phyloP scores from a whole-genome alignment of 1,140 invertebrate species.

The Holcopasites calliopsidis region DNA sequence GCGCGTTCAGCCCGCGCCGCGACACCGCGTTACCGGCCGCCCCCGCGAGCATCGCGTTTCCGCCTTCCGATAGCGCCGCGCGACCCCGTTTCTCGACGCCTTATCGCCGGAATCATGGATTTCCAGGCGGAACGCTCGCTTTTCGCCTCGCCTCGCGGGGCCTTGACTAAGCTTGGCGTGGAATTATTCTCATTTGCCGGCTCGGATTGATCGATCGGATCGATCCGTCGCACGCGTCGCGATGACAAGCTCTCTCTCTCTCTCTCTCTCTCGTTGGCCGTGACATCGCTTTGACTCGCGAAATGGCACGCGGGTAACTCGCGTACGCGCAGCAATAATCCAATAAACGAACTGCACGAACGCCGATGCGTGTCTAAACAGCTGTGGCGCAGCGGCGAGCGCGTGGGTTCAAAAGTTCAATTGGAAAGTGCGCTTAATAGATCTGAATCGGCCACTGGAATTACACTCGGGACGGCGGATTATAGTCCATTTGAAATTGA shows the following conservation, averaged over 20 bases:
- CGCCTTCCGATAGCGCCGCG: slow-evolving; percentile 33
- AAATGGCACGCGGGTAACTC: slow-evolving; percentile 17
- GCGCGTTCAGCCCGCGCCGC: slow-evolving; percentile 22
- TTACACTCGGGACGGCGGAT: slow-evolving; percentile 44
- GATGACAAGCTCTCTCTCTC: no score
- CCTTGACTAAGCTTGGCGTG: neutral
- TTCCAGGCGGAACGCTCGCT: neutral
- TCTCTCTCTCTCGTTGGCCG: neutral
- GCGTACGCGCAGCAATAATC: slow-evolving; percentile 27
- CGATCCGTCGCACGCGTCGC: neutral
- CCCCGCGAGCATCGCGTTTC: slow-evolving; percentile 46
- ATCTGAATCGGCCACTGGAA: slow-evolving; percentile 35
- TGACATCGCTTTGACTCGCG: slow-evolving; percentile 10
- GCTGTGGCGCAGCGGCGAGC: neutral
- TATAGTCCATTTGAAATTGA: slow-evolving; percentile 51
- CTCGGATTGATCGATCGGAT: no score
- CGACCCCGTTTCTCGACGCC: slow-evolving; percentile 16
- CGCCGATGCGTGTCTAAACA: slow-evolving; percentile 40
- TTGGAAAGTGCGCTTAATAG: slow-evolving; percentile 56
- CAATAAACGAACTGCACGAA: slow-evolving; percentile 25
- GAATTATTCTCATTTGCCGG: no score
- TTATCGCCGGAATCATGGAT: slow-evolving; percentile 26
- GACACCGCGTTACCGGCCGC: slow-evolving; percentile 8
- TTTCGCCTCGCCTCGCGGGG: neutral
- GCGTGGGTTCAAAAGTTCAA: slow-evolving; percentile 54